Evolutionary conservation across 1,140 invertebrate species (phyloP), one percentile per base, ranked within the genome.

Genomic region (Drosophila ficusphila): DNA sequence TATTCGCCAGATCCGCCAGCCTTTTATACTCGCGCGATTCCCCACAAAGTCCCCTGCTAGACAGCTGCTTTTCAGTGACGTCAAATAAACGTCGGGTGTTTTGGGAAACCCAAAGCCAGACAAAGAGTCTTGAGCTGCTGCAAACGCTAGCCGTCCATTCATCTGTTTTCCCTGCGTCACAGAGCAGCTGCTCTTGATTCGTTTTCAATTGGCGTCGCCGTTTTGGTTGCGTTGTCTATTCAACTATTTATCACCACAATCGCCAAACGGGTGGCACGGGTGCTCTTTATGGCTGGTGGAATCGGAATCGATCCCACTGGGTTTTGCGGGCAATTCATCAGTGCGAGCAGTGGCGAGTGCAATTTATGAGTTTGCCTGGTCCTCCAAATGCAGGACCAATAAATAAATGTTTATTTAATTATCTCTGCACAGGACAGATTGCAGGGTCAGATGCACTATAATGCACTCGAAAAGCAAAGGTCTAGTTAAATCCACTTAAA

Each of bases 371-470:
- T 65, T 68, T 33, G 44, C 36, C 11, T 27, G 18, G 16, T 38
- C 38, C 33, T 42, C 23, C 46, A 14, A 14, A 54, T 67, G 47
- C 56, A 62, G 36, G 29, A 62, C 41, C 36, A 27, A 65, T 61
- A 53, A 62, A 82, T 61, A 82, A 77, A 81, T 77, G 81, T 69
- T 68, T 69, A 83, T 83, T 82, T 77, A 69, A 83, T 82, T 83
- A n/a, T n/a, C n/a, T n/a, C n/a, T 46, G 27, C 36, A 5, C 60
- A 58, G 51, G 70, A 72, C 51, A 36, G 33, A 71, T 67, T 39
- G 49, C 36, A 38, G 19, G 36, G 16, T 29, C 68, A 29, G 27
- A 49, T 38, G 44, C 14, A n/a, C n/a, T n/a, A n/a, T n/a, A n/a
- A n/a, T n/a, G 27, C 16, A 9, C 48, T 21, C 7, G 34, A 58